These are phyloP conservation scores for Ostrea edulis DNA, from an alignment of 1,140 invertebrate genomes.

Conservation along the genomic window DNA sequence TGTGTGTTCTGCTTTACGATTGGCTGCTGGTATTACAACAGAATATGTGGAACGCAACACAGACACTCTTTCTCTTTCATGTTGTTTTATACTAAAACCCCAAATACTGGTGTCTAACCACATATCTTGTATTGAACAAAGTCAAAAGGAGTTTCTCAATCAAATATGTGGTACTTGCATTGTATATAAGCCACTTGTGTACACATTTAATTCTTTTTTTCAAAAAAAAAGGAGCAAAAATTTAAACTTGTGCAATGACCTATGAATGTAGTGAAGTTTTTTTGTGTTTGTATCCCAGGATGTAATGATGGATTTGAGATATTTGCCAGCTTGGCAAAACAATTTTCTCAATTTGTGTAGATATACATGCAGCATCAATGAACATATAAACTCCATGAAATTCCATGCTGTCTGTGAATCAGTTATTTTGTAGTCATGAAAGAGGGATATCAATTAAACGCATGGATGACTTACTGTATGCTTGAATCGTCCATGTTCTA, in stretches of 20 bases:
- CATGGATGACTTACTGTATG: background rate
- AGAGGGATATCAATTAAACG: background rate
- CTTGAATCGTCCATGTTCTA: background rate
- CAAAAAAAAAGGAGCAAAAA: background rate
- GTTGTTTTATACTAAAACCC: background rate
- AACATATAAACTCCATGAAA: background rate
- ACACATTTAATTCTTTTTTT: background rate
- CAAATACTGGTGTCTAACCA: background rate
- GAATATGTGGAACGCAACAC: background rate
- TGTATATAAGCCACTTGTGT: background rate
- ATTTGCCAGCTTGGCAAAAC: background rate
- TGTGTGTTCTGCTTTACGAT: background rate
- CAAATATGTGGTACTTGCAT: conserved; percentile 2
- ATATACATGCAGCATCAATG: background rate
- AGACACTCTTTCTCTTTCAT: background rate
- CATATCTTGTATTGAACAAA: background rate
- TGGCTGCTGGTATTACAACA: conserved; percentile 15
- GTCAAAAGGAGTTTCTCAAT: conserved; percentile 25
- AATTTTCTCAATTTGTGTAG: background rate
- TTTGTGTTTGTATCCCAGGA: background rate
- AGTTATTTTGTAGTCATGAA: background rate
- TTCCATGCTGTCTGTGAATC: background rate
- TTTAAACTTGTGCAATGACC: conserved; percentile 8
- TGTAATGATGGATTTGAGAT: background rate
- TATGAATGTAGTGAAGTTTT: conserved; percentile 6